Evolutionary conservation across 2,113 vertebrate genomes (phyloP).

Genomic region (Podarcis muralis): DNA sequence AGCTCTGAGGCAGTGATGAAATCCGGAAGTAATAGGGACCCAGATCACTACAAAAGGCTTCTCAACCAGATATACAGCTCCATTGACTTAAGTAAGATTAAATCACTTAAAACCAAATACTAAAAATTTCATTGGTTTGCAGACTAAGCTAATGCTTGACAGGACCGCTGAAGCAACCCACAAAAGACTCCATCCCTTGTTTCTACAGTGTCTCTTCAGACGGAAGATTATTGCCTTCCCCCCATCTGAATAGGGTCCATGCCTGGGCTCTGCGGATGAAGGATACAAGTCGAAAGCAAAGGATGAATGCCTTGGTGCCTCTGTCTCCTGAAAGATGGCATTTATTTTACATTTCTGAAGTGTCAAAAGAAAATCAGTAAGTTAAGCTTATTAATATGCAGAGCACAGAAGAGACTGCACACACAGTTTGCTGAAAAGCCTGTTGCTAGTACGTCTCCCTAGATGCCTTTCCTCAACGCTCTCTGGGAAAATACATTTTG

Average conservation of each 20-base stretch:
- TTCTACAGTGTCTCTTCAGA: background rate
- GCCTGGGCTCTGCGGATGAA: background rate
- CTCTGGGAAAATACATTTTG: background rate
- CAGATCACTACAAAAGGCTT: background rate
- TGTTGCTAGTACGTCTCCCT: background rate
- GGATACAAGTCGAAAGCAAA: background rate
- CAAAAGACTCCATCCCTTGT: background rate
- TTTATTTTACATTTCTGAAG: background rate
- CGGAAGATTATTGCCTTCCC: background rate
- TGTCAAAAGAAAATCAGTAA: slow-evolving; percentile 2
- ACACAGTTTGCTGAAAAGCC: background rate
- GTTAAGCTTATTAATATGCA: slow-evolving; percentile 12
- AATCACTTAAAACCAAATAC: background rate
- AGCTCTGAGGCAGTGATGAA: background rate
- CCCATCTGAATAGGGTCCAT: background rate
- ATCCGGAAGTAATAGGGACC: background rate
- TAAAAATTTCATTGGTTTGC: background rate
- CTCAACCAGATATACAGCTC: background rate
- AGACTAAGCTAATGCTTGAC: background rate
- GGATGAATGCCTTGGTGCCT: background rate
- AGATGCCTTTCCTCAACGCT: accelerated
- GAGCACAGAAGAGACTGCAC: background rate
- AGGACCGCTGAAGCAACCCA: background rate
- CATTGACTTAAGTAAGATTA: background rate
- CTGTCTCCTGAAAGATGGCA: background rate